phyloP scores from a whole-genome alignment of 92 coral and sea anemone species.

The Isaurus tuberculatus region DNA sequence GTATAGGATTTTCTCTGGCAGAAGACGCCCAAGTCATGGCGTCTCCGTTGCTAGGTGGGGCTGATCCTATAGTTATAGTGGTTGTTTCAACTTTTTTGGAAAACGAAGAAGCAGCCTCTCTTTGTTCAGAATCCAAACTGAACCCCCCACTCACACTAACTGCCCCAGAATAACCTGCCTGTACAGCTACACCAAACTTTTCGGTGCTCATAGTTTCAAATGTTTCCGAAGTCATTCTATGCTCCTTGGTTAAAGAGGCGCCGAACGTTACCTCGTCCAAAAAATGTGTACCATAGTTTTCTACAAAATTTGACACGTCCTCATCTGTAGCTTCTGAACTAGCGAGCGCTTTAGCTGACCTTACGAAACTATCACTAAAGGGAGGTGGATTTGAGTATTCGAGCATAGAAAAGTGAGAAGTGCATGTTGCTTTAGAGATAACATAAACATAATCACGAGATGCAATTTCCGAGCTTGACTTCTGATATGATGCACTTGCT shows the following conservation, averaged over 20 bases:
- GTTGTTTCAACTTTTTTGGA: too few species aligned
- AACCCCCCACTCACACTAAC: too few species aligned
- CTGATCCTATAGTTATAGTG: conserved; percentile 56
- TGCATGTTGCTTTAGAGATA: conserved; percentile 51
- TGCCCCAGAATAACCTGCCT: too few species aligned
- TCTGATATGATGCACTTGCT: conserved; percentile 52
- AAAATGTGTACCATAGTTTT: conserved; percentile 52
- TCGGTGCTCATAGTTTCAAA: conserved; percentile 34
- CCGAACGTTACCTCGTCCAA: conserved; percentile 58
- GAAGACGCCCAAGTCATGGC: conserved; percentile 24
- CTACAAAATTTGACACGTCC: conserved; percentile 44
- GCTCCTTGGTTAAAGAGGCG: conserved; percentile 47
- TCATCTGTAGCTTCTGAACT: conserved; percentile 5
- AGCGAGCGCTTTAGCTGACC: conserved; percentile 39
- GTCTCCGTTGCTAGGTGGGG: too few species aligned
- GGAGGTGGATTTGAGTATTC: conserved; percentile 48
- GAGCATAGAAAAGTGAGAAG: conserved; percentile 52
- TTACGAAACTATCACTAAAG: conserved; percentile 39
- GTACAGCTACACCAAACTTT: too few species aligned
- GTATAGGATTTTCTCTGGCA: background rate
- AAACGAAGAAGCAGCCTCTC: too few species aligned
- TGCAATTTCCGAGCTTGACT: conserved; percentile 55
- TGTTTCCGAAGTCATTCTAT: conserved; percentile 41
- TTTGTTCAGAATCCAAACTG: too few species aligned
- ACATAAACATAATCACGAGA: conserved; percentile 57